Evolutionary conservation across 2,113 vertebrate genomes (phyloP).

Genomic region (Dendrocopos noguchii): DNA sequence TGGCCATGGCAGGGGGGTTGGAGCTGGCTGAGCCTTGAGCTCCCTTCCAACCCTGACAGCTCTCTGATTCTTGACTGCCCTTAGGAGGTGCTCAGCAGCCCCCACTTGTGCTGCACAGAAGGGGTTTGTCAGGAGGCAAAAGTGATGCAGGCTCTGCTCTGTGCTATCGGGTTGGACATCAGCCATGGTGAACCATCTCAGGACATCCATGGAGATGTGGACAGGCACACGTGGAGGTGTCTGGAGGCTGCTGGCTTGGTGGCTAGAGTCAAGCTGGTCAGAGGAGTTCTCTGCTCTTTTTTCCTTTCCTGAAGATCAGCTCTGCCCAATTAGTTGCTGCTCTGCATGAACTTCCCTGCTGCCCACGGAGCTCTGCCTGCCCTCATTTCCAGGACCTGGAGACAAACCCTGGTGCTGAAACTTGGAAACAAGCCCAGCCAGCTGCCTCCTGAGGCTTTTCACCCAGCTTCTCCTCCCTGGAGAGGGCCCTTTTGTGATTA

Average conservation of each 20-base stretch:
- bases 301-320: not conserved
- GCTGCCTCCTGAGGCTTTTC: not conserved
- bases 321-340: not conserved
- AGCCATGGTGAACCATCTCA: not conserved
- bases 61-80: not conserved
- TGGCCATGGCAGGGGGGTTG: no score
- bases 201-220: not conserved
- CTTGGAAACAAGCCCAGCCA: not conserved
- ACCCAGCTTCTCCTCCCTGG: not conserved
- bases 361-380: not conserved
- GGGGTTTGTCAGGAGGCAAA: not conserved
- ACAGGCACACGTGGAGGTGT: not conserved
- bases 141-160: not conserved
- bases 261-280: not conserved
- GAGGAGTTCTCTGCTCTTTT: not conserved
- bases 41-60: no score
- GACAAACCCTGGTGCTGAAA: not conserved
- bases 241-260: not conserved
- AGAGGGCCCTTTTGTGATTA: not conserved
- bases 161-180: not conserved
- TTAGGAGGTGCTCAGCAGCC: not conserved
- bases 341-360: not conserved
- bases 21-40: no score
- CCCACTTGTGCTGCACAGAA: accelerated
- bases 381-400: not conserved